Evolutionary conservation across 1,140 invertebrate genomes (phyloP), one percentile per base, ranked within the genome.

Genomic region (Cherax quadricarinatus): DNA sequence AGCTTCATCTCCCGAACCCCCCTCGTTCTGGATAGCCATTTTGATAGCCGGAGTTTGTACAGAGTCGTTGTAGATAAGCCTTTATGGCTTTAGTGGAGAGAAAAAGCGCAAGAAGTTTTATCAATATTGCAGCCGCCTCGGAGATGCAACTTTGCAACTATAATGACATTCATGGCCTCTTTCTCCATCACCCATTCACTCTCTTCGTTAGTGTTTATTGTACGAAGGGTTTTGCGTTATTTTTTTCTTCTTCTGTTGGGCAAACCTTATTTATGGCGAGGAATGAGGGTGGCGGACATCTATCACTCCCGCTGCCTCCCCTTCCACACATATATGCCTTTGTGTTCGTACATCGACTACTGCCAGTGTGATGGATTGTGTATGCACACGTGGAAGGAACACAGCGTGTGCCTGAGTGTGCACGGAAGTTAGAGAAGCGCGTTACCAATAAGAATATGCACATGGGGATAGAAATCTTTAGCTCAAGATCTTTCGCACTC

Each of bases 61-160:
- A 91, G 88, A 90, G 89, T 87, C 89, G 83, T 91, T 91, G 84
- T 86, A 91, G 89, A 91, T 91, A 91, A 91, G 89, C 89, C 89
- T 91, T 91, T 91, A 91, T 87, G 85, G 85, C 75, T 75, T 10
- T 48, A 60, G 84, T 30, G 62, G 62, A 53, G 62, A 41, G 0
- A 91, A 91, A 86, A 91, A 81, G n/a, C 41, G 48, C 1, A 21
- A 18, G 62, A 81, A 81, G 48, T 91, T 87, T 91, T 91, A 82
- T 91, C 89, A 91, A 91, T 91, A 86, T 91, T 73, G 73, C 62
- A 81, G 89, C 83, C 78, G 84, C 85, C 70, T 70, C 89, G 51
- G 89, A 87, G 83, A 87, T 80, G 83, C 89, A 91, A 87, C 84
- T 86, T 82, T 87, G 51, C 84, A 82, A 75, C 84, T 30, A 66